Evolutionary conservation across 2,888 invertebrate species (phyloP), one percentile per base, ranked within the genome.

Genomic region (Seira sanloemensis): DNA sequence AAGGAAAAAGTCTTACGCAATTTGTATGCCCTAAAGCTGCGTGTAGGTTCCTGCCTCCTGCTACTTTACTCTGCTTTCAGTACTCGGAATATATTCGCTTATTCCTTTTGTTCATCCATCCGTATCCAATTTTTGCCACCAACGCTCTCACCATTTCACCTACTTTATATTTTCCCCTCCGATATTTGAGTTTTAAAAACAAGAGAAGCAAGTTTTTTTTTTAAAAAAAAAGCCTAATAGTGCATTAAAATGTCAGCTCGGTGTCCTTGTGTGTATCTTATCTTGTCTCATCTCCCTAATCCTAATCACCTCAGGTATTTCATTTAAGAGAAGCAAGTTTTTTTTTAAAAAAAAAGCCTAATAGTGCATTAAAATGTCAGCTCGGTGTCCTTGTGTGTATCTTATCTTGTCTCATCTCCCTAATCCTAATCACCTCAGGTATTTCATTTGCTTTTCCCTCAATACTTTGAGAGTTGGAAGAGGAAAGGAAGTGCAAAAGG

Each of bases 301-400:
- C 37, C 12, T 37, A 12, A 37, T n/a, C n/a, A n/a, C n/a, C n/a
- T n/a, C n/a, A n/a, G n/a, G n/a, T n/a, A n/a, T n/a, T n/a, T n/a
- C n/a, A n/a, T n/a, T n/a, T n/a, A 37, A 37, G 37, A 37, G 5
- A 7, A 12, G 12, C 4, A 37, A 37, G 12, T 12, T 37, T 37
- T 37, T 37, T 37, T 37, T 37, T 37, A 37, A 4, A 37, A 4
- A 68, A 78, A 84, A n/a, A n/a, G 78, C 74, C 74, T 78, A 73
- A 78, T 78, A 84, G 78, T 84, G 84, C 84, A 84, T 84, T 84
- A 84, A 84, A 78, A 84, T 69, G 84, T 84, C 84, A 84, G 37
- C 12, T 65, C 27, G 24, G 12, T 46, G 78, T 78, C 78, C 78
- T 78, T 84, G 78, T 84, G 26, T 74, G 77, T 78, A n/a, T n/a